phyloP scores from a whole-genome alignment of 2,888 invertebrate species.

The Xylocampa areola region DNA sequence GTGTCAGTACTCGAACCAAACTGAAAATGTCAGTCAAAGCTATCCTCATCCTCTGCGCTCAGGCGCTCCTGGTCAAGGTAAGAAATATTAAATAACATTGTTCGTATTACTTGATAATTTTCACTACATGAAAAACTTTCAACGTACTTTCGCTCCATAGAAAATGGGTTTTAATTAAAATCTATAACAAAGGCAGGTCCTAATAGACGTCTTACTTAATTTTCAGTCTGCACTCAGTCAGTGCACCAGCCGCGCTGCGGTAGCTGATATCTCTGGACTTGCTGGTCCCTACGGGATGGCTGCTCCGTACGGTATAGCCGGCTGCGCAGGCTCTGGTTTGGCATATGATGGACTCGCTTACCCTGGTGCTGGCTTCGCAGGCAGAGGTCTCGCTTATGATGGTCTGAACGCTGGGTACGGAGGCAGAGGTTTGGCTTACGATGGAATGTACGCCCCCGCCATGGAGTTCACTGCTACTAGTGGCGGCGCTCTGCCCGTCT shows the following conservation, averaged over 20 bases:
- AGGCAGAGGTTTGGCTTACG: slow-evolving; percentile 16
- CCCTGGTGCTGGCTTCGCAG: slow-evolving; percentile 8
- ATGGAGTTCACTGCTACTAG: slow-evolving; percentile 42
- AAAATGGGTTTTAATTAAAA: no score
- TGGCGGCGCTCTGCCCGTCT: slow-evolving; percentile 57
- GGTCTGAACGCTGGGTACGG: slow-evolving; percentile 4
- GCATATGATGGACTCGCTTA: background rate
- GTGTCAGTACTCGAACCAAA: slow-evolving; percentile 27
- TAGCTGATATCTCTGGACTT: slow-evolving; percentile 23
- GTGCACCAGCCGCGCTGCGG: slow-evolving; percentile 29
- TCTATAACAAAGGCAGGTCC: background rate
- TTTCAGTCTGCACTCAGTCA: slow-evolving; percentile 32
- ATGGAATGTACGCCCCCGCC: slow-evolving; percentile 5
- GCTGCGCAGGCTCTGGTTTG: slow-evolving; percentile 7
- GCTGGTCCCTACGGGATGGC: slow-evolving; percentile 11
- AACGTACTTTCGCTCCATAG: no score
- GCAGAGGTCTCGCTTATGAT: slow-evolving; percentile 7
- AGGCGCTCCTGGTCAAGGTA: slow-evolving; percentile 47
- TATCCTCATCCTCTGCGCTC: slow-evolving; percentile 61
- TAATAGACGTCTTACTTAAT: background rate
- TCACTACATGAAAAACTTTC: no score
- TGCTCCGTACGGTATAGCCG: slow-evolving; percentile 5
- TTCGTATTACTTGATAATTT: background rate
- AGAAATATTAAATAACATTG: background rate
- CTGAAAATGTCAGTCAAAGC: slow-evolving; percentile 64